These are phyloP conservation scores for Octonoba sinensis DNA, from an alignment of 2,888 invertebrate species.

Conservation along the genomic window DNA sequence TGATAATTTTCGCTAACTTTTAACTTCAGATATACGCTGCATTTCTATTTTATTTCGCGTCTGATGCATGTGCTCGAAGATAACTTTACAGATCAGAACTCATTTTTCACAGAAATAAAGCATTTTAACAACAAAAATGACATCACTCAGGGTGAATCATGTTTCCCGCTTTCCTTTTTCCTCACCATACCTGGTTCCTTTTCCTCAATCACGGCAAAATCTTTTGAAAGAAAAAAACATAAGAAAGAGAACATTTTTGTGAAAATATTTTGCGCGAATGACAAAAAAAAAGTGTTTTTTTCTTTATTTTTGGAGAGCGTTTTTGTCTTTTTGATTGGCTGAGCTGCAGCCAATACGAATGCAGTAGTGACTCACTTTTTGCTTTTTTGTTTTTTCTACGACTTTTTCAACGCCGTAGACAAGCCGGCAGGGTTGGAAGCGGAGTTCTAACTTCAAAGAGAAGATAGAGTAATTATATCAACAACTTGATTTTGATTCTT, in stretches of 20 bases:
- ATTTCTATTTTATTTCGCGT: too few species aligned
- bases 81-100: too few species aligned
- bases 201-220: slow-evolving; percentile 5
- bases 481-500: slow-evolving; percentile 61
- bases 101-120: too few species aligned
- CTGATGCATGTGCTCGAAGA: too few species aligned
- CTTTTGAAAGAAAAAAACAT: slow-evolving; percentile 24
- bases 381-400: slow-evolving; percentile 62
- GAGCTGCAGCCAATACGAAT: slow-evolving; percentile 32
- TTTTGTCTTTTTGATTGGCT: slow-evolving; percentile 58
- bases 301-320: slow-evolving; percentile 32
- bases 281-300: slow-evolving; percentile 17
- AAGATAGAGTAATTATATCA: slow-evolving; percentile 71
- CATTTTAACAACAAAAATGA: not conserved
- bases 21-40: too few species aligned
- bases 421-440: slow-evolving; percentile 78
- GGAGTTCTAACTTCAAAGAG: slow-evolving; percentile 97
- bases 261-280: slow-evolving; percentile 44
- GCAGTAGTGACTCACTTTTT: slow-evolving; percentile 60
- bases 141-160: too few species aligned
- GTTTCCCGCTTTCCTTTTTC: slow-evolving; percentile 32
- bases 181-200: slow-evolving; percentile 32
- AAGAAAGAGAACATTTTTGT: slow-evolving; percentile 36
- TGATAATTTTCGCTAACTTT: too few species aligned
- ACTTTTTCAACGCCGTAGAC: slow-evolving; percentile 64